Evolutionary conservation across 2,797 vertebrate species (phyloP).

Genomic region (Odontamblyopus lacepedii): DNA sequence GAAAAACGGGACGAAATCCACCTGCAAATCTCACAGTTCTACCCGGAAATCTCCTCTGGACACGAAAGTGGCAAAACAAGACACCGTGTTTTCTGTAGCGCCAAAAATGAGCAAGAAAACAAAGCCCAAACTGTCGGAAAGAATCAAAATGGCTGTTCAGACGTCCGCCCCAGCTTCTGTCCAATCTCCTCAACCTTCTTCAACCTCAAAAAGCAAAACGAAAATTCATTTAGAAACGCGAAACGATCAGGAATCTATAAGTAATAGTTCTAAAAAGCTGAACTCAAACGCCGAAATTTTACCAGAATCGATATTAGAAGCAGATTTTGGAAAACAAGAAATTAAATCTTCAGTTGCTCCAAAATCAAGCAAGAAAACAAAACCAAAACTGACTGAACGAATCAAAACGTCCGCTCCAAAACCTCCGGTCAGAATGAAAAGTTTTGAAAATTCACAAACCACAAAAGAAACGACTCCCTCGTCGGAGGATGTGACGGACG

Average conservation of each 20-base stretch:
- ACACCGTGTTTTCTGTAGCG: not conserved
- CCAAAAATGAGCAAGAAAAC: slow-evolving; percentile 35
- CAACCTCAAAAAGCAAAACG: slow-evolving; percentile 38
- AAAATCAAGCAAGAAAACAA: too few species aligned
- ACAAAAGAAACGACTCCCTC: not conserved
- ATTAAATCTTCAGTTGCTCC: too few species aligned
- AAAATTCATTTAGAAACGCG: slow-evolving; percentile 21
- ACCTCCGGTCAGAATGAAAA: not conserved
- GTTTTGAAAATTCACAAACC: not conserved
- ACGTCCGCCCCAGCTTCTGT: not conserved
- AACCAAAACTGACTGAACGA: too few species aligned
- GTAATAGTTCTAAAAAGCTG: too few species aligned
- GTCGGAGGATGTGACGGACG: slow-evolving; percentile 29
- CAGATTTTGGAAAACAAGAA: too few species aligned
- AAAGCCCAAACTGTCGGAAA: slow-evolving; percentile 44
- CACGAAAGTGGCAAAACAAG: slow-evolving; percentile 18
- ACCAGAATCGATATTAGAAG: not conserved
- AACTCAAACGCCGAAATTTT: not conserved
- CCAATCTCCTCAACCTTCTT: not conserved
- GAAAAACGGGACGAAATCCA: not conserved
- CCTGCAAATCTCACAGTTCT: slow-evolving; percentile 17
- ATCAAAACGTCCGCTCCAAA: too few species aligned
- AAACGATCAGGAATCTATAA: not conserved
- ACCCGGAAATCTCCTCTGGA: not conserved
- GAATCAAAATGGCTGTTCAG: slow-evolving; percentile 19